phyloP scores from a whole-genome alignment of 2,888 invertebrate genomes.

The Thecocarcelia acutangulata region DNA sequence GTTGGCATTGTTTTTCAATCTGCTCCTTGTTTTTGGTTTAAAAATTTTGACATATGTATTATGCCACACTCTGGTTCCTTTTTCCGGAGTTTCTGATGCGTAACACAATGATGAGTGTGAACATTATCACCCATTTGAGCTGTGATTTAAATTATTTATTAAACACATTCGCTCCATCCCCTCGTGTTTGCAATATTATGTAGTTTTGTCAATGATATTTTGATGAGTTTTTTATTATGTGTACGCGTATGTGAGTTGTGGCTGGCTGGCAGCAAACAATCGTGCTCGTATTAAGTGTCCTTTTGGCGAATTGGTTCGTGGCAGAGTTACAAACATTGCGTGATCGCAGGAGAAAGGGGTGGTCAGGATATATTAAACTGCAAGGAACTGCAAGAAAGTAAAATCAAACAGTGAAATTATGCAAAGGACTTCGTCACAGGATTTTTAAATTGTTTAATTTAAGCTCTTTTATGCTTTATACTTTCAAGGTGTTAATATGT shows the following conservation, averaged over 20 bases:
- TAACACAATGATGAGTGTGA: conserved; percentile 59
- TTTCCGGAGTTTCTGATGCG: conserved; percentile 39
- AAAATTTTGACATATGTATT: conserved; percentile 67
- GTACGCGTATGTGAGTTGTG: not conserved
- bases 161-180: conserved; percentile 38
- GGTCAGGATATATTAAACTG: no score
- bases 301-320: not conserved
- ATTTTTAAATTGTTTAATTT: no score
- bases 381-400: no score
- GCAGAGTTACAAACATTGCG: no score
- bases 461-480: no score
- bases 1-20: conserved; percentile 13
- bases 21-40: conserved; percentile 14
- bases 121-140: conserved; percentile 51
- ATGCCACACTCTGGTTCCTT: conserved; percentile 64
- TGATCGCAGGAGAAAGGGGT: no score
- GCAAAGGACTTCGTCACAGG: no score
- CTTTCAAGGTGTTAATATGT: no score
- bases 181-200: conserved; percentile 35
- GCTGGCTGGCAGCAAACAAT: conserved; percentile 7
- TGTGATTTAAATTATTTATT: conserved; percentile 43
- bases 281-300: not conserved
- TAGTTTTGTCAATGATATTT: conserved; percentile 48
- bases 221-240: conserved; percentile 61
- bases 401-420: no score